phyloP scores from a whole-genome alignment of 2,888 invertebrate species.

The Graphium colonna region DNA sequence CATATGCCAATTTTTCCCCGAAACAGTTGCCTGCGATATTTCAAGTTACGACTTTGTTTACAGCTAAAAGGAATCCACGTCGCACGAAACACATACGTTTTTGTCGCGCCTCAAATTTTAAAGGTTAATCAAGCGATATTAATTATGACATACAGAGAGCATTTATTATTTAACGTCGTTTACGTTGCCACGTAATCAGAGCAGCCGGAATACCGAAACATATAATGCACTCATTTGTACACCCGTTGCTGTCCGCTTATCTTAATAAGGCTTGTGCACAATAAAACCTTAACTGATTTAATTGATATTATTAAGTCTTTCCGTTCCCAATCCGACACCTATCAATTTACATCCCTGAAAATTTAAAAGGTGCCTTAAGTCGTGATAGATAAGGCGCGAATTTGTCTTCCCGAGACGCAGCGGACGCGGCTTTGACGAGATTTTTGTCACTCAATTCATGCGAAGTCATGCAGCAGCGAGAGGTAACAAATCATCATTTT shows the following conservation, averaged over 20 bases:
- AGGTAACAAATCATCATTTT: conserved; percentile 74
- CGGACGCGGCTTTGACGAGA: conserved; percentile 38
- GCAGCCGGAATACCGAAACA: conserved; percentile 32
- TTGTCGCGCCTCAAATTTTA: conserved; percentile 12
- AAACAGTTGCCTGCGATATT: neutral
- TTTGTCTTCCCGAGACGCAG: conserved; percentile 15
- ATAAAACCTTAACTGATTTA: conserved; percentile 66
- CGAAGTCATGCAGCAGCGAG: conserved; percentile 54
- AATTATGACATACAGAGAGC: conserved; percentile 21
- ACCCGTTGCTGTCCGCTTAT: conserved; percentile 34
- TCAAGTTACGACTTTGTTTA: conserved; percentile 8
- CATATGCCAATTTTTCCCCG: neutral
- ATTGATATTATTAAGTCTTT: conserved; percentile 62
- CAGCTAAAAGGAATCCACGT: conserved; percentile 1
- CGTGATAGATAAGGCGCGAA: conserved; percentile 29
- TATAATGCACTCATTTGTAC: conserved; percentile 37
- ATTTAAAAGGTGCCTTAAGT: conserved; percentile 36
- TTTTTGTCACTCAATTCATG: conserved; percentile 73
- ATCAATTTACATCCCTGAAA: conserved; percentile 17
- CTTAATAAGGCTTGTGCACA: conserved; percentile 40
- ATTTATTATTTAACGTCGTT: conserved; percentile 10
- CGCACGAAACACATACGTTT: conserved; percentile 5
- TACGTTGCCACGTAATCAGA: conserved; percentile 24
- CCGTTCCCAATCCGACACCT: conserved; percentile 56
- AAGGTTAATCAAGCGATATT: conserved; percentile 23